Evolutionary conservation across 1,140 invertebrate species (phyloP), one percentile per base, ranked within the genome.

Genomic region (Argopecten irradians): DNA sequence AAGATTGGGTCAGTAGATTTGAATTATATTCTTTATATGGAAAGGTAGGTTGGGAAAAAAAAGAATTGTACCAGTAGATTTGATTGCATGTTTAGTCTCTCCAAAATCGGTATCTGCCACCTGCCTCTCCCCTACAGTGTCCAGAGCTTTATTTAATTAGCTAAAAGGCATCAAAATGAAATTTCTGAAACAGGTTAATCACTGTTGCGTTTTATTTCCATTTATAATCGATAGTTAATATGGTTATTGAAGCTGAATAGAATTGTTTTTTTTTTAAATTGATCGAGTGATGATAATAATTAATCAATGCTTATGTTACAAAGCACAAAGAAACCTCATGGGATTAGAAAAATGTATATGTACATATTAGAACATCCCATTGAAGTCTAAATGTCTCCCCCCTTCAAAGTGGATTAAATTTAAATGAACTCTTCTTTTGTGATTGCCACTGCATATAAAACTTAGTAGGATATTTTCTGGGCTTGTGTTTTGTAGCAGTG

Each of bases 381-480:
- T 8, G 55, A 71, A 28, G 16, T 28, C 16, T n/a, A 28, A n/a
- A 71, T 16, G 28, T 71, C 55, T 71, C 55, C 13, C 22, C 55
- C 55, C 55, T n/a, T 71, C 1, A 71, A n/a, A 71, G 28, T 28
- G 55, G 55, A 71, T 71, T 71, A 71, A 71, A 71, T 71, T n/a
- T 71, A 71, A 71, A 71, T 71, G 55, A 71, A 71, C 55, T 71
- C 55, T 71, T 71, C 55, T 71, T 71, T 71, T 71, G 55, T 71
- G 55, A 28, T n/a, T 71, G 55, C 55, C n/a, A 71, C 55, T 71
- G n/a, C 55, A 71, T 71, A 71, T 71, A 71, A 71, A 71, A 71
- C 55, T 71, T 71, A n/a, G n/a, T 71, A n/a, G 55, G 55, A 71
- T 71, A 71, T 71, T 71, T 71, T 71, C 55, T 71, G 55, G 55